Evolutionary conservation across 2,888 invertebrate species (phyloP).

Genomic region (Acrobasis consociella): DNA sequence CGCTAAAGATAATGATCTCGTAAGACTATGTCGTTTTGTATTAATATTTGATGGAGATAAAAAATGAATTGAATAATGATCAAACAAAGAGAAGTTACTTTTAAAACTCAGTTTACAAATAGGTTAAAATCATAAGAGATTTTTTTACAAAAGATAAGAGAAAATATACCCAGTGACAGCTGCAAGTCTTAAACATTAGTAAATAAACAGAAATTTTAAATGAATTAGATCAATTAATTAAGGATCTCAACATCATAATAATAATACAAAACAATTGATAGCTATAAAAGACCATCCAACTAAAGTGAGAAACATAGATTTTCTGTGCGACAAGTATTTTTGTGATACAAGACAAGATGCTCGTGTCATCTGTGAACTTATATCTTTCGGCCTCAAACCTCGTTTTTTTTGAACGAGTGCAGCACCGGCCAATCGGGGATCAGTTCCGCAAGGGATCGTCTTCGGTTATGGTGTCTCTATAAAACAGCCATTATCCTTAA

Average conservation of each 20-base stretch:
- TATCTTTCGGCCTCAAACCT: constrained; percentile 86
- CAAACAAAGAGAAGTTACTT: background rate
- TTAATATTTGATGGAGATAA: background rate
- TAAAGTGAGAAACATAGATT: constrained; percentile 44
- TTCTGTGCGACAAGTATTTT: constrained; percentile 65
- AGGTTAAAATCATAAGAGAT: no score
- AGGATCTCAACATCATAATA: background rate
- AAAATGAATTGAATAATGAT: background rate
- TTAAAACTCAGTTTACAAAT: no score
- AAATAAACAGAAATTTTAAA: background rate
- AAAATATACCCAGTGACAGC: no score
- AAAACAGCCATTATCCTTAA: constrained; percentile 75
- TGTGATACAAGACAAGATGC: constrained; percentile 75
- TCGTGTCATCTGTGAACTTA: constrained; percentile 66
- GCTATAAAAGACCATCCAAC: constrained; percentile 53
- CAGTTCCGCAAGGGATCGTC: constrained; percentile 95
- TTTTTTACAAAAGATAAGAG: no score
- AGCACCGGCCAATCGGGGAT: constrained; percentile 98
- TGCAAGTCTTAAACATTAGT: no score
- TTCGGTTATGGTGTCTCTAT: constrained; percentile 84
- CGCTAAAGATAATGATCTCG: constrained; percentile 49
- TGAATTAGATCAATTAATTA: no score
- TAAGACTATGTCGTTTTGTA: constrained; percentile 21
- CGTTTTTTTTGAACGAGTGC: constrained; percentile 91
- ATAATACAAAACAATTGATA: constrained; percentile 24